Evolutionary conservation across 2,888 invertebrate genomes (phyloP).

Genomic region (Zaprionus obscuricornis): DNA sequence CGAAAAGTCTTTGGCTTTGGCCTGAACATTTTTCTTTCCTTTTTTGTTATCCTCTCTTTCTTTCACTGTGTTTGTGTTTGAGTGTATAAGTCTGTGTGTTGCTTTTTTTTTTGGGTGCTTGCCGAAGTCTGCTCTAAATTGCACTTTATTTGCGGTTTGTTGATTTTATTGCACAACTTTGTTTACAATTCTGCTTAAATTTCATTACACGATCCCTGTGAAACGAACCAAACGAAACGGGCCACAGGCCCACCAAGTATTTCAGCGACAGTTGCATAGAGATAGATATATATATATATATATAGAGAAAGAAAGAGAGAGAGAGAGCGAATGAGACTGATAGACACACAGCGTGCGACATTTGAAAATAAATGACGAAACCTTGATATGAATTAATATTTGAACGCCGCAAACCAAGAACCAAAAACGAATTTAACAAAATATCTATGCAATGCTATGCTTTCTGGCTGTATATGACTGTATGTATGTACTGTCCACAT

Average conservation of each 20-base stretch:
- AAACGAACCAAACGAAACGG: conserved; percentile 40
- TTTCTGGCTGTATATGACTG: too few relatives aligned
- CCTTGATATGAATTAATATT: conserved; percentile 80
- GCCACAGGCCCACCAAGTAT: conserved; percentile 14
- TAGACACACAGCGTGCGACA: too few relatives aligned
- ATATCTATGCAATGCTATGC: too few relatives aligned
- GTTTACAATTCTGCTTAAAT: conserved; percentile 74
- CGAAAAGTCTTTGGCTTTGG: conserved; percentile 36
- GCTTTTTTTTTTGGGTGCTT: conserved; percentile 7
- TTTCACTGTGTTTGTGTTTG: not conserved
- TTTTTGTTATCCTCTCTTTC: not conserved
- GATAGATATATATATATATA: too few relatives aligned
- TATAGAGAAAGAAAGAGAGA: conserved; percentile 5
- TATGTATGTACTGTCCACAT: too few relatives aligned
- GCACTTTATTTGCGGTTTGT: conserved; percentile 72
- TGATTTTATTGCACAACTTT: conserved; percentile 73
- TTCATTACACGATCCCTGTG: conserved; percentile 70
- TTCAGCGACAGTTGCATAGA: not conserved
- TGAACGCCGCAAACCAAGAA: too few relatives aligned
- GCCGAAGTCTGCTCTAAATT: conserved; percentile 57
- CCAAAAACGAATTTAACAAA: too few relatives aligned
- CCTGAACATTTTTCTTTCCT: conserved; percentile 7
- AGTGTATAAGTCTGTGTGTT: too few relatives aligned
- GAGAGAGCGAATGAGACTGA: not conserved
- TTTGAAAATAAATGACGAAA: conserved; percentile 66